Percentiles rank a stretch among this genome's conserved stretches.
Conservation (phyloP, 2,888 invertebrate species). For the Hirtodrosophila cameraria region DNA sequence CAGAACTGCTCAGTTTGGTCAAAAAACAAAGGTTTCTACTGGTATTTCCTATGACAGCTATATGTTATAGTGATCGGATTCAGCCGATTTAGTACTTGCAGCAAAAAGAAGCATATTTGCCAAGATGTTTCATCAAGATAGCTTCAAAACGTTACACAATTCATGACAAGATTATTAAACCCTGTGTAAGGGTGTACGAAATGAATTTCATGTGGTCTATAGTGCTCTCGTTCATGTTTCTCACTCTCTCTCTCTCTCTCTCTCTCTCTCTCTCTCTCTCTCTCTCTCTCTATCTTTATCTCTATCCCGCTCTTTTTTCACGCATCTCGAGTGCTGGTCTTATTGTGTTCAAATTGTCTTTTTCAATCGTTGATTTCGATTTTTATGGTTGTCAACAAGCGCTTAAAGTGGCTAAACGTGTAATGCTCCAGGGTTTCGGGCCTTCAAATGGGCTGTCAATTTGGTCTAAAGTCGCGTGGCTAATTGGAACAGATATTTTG, state of each 20-base stretch:
- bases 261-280: not conserved
- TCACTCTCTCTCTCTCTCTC: not conserved
- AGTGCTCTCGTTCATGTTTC: conserved; percentile 14
- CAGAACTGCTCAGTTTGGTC: too few relatives aligned
- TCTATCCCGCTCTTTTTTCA: conserved; percentile 17
- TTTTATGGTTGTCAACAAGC: conserved; percentile 56
- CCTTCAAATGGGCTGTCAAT: conserved; percentile 32
- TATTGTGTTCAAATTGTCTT: conserved; percentile 21
- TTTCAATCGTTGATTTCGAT: conserved; percentile 29
- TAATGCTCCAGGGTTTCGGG: conserved; percentile 28
- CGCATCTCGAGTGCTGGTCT: conserved; percentile 14
- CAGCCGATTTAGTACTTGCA: too few relatives aligned
- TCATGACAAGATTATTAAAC: too few relatives aligned
- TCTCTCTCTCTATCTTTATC: not conserved
- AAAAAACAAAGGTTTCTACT: too few relatives aligned
- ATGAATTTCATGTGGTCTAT: conserved; percentile 39
- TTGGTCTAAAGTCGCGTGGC: conserved; percentile 38
- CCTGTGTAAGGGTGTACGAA: too few relatives aligned
- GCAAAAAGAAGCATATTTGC: too few relatives aligned
- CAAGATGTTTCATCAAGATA: too few relatives aligned
- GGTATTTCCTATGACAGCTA: too few relatives aligned
- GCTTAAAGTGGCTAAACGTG: conserved; percentile 60
- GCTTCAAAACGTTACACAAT: too few relatives aligned
- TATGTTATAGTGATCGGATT: too few relatives aligned
- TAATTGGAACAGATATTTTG: conserved; percentile 46